Base-by-base conservation (phyloP, 2,797 vertebrate species). In the Lateolabrax maculatus region DNA sequence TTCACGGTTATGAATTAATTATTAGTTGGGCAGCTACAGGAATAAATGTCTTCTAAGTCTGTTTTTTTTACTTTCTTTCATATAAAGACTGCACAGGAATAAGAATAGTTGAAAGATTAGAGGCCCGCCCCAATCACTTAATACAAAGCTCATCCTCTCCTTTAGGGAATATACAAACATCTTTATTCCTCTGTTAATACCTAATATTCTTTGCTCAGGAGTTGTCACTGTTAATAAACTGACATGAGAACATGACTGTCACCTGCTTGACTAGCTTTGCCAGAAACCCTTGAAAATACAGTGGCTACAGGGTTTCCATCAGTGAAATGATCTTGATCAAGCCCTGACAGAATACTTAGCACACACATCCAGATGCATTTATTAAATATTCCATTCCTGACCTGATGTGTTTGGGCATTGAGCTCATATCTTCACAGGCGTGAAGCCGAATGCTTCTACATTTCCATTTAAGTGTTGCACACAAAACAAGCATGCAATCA, bases 1-100 rank as follows among this genome's bases (percentile, higher is more conserved):
- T 49, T 49, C 10, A n/a, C n/a, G 9, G 37, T 68, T 37, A 61
- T 65, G 25, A 82, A 83, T 71, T 75, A 34, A 53, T 63, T 25
- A 80, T 61, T 51, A 23, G 9, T 19, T 21, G 1, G 1, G 9
- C 25, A 71, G 55, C 18, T 65, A n/a, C 2, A 53, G 5, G n/a
- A 71, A 73, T 61, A 43, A n/a, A 13, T 75, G 21, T 46, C 44
- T 52, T 15, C 15, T 5, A 8, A 34, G 51, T 79, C 34, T 5
- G 7, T 51, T 60, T 60, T 60, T 60, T 60, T 31, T 12, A 19
- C 27, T 73, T 56, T 66, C 36, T 68, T 70, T 70, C 9, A 43
- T n/a, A 34, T 56, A 56, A 57, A 27, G 19, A 63, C 18, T 21
- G 61, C 66, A 9, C 43, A 53, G 51, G 53, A 21, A 71, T 77